Percentiles rank a stretch among this genome's conserved stretches.
Conservation (phyloP, 2,113 vertebrate genomes). For the Hepsetus odoe region DNA sequence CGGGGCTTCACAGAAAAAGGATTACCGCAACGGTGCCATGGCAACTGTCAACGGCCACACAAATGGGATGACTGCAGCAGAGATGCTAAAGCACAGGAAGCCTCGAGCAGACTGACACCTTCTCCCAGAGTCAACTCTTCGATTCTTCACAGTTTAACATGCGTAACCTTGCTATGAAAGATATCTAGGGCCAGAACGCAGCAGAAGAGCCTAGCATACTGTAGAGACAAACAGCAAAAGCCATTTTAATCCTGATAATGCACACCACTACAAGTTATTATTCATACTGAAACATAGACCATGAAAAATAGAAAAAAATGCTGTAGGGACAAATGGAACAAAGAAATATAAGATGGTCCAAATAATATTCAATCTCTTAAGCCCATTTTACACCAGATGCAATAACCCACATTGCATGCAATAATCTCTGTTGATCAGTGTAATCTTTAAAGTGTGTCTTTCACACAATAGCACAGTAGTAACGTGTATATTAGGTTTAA, state of each 20-base stretch:
- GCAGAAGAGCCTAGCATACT: conserved; percentile 53
- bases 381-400: too few species aligned
- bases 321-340: too few species aligned
- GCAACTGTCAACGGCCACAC: conserved; percentile 81
- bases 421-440: too few species aligned
- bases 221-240: conserved; percentile 59
- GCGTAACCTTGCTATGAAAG: conserved; percentile 43
- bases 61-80: conserved; percentile 78
- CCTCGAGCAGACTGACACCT: conserved; percentile 85
- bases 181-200: not conserved
- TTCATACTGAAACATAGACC: conserved; percentile 61
- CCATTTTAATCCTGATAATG: conserved; percentile 55
- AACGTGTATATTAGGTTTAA: too few species aligned
- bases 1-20: conserved; percentile 78
- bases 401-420: too few species aligned
- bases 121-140: not conserved
- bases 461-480: too few species aligned
- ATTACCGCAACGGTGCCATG: conserved; percentile 81
- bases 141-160: conserved; percentile 5
- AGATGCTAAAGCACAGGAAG: conserved; percentile 81
- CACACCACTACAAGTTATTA: conserved; percentile 59
- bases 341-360: too few species aligned
- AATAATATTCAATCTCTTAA: too few species aligned
- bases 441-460: too few species aligned
- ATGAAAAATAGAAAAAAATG: too few species aligned